Evolutionary conservation across 2,888 invertebrate genomes (phyloP).

Genomic region (Octonoba sinensis): DNA sequence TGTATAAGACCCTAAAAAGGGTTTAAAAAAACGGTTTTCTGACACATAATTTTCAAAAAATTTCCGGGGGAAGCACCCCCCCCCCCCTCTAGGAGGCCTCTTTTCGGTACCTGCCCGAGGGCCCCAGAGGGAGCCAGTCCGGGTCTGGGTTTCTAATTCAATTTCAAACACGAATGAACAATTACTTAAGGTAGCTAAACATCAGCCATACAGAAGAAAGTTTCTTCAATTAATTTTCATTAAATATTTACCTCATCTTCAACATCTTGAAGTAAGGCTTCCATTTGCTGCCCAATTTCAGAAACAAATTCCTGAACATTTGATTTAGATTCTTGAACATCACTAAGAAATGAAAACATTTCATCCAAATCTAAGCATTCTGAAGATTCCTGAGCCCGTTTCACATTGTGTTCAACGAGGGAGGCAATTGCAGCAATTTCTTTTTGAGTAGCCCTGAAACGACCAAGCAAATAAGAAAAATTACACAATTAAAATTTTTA

Average conservation of each 20-base stretch:
- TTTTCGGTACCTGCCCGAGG: too few relatives aligned
- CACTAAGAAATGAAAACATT: slow-evolving; percentile 89
- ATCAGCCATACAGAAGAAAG: too few relatives aligned
- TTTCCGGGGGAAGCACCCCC: too few relatives aligned
- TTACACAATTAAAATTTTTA: background rate
- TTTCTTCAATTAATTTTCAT: too few relatives aligned
- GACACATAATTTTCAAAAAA: too few relatives aligned
- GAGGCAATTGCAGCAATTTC: slow-evolving; percentile 79
- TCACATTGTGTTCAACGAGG: slow-evolving; percentile 80
- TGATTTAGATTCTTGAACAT: slow-evolving; percentile 75
- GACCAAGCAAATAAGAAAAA: slow-evolving; percentile 9
- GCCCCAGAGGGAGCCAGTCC: too few relatives aligned
- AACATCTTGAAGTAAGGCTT: slow-evolving; percentile 67
- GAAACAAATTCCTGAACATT: slow-evolving; percentile 65
- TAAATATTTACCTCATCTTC: slow-evolving; percentile 73
- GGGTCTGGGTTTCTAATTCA: too few relatives aligned
- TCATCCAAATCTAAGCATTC: slow-evolving; percentile 84
- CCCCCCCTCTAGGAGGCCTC: too few relatives aligned
- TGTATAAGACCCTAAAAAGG: too few relatives aligned
- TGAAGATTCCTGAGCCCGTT: slow-evolving; percentile 72
- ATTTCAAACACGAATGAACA: too few relatives aligned
- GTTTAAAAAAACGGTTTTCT: too few relatives aligned
- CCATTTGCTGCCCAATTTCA: slow-evolving; percentile 67
- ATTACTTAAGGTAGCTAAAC: too few relatives aligned
- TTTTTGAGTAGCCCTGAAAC: slow-evolving; percentile 67